Base-by-base conservation (phyloP, 2,797 vertebrate species). In the Epinephelus malabaricus region DNA sequence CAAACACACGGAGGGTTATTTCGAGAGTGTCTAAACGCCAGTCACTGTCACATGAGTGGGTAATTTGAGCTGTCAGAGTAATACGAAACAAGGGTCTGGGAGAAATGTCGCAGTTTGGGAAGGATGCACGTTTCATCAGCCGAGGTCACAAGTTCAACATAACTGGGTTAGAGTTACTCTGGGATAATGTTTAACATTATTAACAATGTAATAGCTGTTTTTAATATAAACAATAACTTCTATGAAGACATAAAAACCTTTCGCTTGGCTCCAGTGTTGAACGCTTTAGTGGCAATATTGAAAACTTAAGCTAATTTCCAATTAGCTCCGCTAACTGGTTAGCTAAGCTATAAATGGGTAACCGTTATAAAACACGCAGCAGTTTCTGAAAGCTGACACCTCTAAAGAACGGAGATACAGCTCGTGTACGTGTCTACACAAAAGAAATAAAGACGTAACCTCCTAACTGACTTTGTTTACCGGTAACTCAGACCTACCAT, bases 401-500 rank as follows among this genome's bases (percentile, higher is more conserved):
- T 18, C 2, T 7, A 21, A 62, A 40, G 0, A 13, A 56, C 12
- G 3, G 73, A 7, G 1, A 64, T 2, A 64, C 7, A 14, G 23
- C 4, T 18, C 18, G 4, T n/a, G 7, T 54, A 10, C n/a, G 1
- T 2, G 18, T 15, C 0, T 5, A 49, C 5, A 13, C 54, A 7
- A 23, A 19, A 18, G 15, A 55, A 3, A 1, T 14, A 38, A 4
- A 0, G 1, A 5, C 1, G 0, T 43, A 49, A 7, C 38, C 1
- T 66, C 5, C 2, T 19, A 0, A 30, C 13, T 7, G 1, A 46
- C 5, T 8, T n/a, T 3, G 4, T 25, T 50, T 0, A 9, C 30
- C 0, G 8, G 5, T 34, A 38, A 14, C 9, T 62, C 54, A 3
- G 8, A 71, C 69, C 2, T 88, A 93, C 92, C 91, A 17, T 72